Evolutionary conservation across 2,113 vertebrate genomes (phyloP), one percentile per base, ranked within the genome.

Genomic region (Desmodus rotundus): DNA sequence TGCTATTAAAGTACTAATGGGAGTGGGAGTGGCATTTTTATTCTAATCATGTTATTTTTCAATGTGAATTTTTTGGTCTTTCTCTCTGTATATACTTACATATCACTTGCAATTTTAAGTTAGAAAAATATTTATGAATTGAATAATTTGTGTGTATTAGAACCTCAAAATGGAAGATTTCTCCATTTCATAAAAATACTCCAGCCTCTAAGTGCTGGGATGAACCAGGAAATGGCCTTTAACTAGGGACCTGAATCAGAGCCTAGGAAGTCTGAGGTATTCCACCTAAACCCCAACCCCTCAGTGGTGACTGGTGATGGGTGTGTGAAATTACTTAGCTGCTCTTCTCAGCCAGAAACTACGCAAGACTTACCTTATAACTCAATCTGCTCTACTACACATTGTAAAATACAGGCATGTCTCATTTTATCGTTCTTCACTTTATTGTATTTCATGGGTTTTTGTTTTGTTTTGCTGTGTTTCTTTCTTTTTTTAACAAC

Each of bases 391-490:
- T 96, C 92, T 54, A 89, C 43, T 63, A 58, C 41, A 82, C 41
- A 73, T 54, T 95, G 28, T 89, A 98, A 97, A 98, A 98, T 28
- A 41, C 24, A 41, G 38, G 56, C 56, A 12, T 45, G 45, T 63
- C 56, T 43, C 41, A 31, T 63, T 63, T 63, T 83, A 22, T 45
- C 45, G 28, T 43, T 6, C 41, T 45, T 83, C 38, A 43, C 54
- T 43, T 31, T 31, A 61, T 19, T 43, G 56, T 43, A 61, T 17
- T 43, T 43, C 38, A 28, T 26, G 36, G 54, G 5, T 12, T 5
- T 31, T 61, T 19, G 26, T 28, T 31, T 31, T 31, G 31, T 47
- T 76, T 58, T 58, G 3, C 7, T n/a, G n/a, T n/a, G n/a, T 82
- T 19, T 16, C 16, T 33, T 31, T 31, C 15, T 31, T 74, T 74